A percentile compares a stretch with the other conserved stretches of the same genome.
These are phyloP conservation scores for Drosophila micromelanica DNA, from an alignment of 1,140 invertebrate genomes.

Conservation along the genomic window DNA sequence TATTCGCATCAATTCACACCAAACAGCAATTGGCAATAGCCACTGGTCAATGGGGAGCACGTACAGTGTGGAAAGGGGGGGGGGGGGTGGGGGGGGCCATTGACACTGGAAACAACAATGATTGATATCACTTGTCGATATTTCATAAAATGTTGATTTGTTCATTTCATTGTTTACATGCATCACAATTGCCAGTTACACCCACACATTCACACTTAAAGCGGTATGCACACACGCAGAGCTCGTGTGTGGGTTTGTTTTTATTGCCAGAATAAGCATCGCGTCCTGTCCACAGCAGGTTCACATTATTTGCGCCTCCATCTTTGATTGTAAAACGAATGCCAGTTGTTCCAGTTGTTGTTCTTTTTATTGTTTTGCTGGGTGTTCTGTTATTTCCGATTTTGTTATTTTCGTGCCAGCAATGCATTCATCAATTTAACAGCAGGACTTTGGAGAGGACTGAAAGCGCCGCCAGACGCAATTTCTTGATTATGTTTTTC, in stretches of 20 bases:
- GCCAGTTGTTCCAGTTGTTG: conserved; percentile 2
- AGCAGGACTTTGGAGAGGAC: conserved; percentile 66
- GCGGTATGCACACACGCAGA: background rate
- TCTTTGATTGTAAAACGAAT: conserved; percentile 39
- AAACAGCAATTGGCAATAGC: conserved; percentile 20
- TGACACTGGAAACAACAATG: conserved; percentile 38
- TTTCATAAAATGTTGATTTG: conserved; percentile 81
- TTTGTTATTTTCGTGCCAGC: conserved; percentile 42
- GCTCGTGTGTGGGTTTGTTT: conserved; percentile 25
- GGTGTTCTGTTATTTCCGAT: conserved; percentile 6
- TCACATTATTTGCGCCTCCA: conserved; percentile 31
- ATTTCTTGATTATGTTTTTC: conserved; percentile 11
- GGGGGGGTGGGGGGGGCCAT: background rate
- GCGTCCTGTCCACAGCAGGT: conserved; percentile 13
- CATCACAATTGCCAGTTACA: conserved; percentile 59
- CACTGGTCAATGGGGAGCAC: conserved; percentile 19
- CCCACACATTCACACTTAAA: conserved; percentile 23
- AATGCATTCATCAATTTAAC: conserved; percentile 76
- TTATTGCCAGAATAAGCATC: conserved; percentile 23
- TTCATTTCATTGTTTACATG: conserved; percentile 79
- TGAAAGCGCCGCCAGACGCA: conserved; percentile 9
- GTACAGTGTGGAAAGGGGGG: background rate
- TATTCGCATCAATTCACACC: conserved; percentile 34
- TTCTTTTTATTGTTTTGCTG: background rate
- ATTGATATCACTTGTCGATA: conserved; percentile 81